Conservation (phyloP, 2,113 vertebrate genomes). For the Otis tarda region DNA sequence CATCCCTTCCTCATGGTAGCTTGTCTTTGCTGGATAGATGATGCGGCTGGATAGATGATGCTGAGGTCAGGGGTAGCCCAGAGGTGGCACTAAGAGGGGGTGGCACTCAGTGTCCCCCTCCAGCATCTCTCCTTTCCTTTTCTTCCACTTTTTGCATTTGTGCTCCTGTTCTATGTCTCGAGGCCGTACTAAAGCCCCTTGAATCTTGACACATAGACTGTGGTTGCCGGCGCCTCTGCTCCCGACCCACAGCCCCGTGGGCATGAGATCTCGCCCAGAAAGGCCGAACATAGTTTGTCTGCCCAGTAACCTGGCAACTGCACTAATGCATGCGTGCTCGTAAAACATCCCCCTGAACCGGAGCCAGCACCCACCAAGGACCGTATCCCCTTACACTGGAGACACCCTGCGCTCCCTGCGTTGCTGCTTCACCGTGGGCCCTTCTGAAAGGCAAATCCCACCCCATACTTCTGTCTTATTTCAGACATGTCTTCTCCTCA, state of each 20-base stretch:
- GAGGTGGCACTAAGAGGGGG: background rate
- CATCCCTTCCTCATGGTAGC: background rate
- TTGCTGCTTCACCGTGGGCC: background rate
- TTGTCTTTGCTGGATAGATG: background rate
- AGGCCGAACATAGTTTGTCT: slow-evolving; percentile 36
- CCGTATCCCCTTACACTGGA: background rate
- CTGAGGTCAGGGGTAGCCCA: background rate
- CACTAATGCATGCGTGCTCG: background rate
- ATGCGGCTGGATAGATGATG: background rate
- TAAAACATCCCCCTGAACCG: slow-evolving; percentile 13
- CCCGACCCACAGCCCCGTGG: background rate
- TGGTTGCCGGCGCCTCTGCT: background rate
- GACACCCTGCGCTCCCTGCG: background rate
- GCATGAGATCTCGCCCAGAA: background rate
- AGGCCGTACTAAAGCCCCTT: background rate
- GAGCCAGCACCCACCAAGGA: slow-evolving; percentile 5
- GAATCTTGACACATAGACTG: background rate
- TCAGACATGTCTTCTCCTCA: background rate
- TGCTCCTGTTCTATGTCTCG: background rate
- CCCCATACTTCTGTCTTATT: background rate
- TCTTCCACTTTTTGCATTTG: background rate
- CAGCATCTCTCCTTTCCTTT: background rate
- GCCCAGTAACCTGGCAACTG: slow-evolving; percentile 56
- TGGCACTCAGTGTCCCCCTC: background rate
- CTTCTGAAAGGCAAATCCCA: background rate